phyloP scores from a whole-genome alignment of 2,797 vertebrate genomes.

The Anguilla marmorata region DNA sequence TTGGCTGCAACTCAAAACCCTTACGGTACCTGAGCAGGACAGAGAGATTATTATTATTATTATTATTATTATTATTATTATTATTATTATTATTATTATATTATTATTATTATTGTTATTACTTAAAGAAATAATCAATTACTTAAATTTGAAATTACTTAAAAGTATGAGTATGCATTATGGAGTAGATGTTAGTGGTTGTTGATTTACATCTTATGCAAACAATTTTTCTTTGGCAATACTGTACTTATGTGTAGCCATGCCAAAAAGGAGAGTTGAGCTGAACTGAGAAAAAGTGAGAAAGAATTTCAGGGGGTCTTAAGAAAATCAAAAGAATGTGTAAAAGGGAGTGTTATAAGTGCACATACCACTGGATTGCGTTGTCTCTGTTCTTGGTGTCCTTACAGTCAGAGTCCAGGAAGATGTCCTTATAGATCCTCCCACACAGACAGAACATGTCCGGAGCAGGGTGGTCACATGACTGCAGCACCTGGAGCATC shows the following conservation, averaged over 20 bases:
- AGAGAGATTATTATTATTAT: neutral
- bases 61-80: neutral
- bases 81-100: neutral
- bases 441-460: slow-evolving; percentile 97
- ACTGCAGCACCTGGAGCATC: slow-evolving; percentile 88
- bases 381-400: slow-evolving; percentile 84
- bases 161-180: neutral
- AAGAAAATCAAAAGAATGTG: neutral
- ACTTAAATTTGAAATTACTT: neutral
- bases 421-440: slow-evolving; percentile 96
- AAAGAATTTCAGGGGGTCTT: neutral
- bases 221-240: neutral
- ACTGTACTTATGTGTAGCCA: neutral
- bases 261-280: neutral
- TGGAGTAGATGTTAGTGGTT: neutral
- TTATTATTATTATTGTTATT: neutral
- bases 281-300: neutral
- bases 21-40: slow-evolving; percentile 83
- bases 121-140: neutral
- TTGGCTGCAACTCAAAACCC: slow-evolving; percentile 92
- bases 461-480: slow-evolving; percentile 84
- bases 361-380: slow-evolving; percentile 86
- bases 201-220: neutral
- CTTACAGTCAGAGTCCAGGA: slow-evolving; percentile 89
- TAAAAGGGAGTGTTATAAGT: neutral